These are phyloP conservation scores for Sebastes diploproa DNA, from an alignment of 2,797 vertebrate species.

Conservation along the genomic window DNA sequence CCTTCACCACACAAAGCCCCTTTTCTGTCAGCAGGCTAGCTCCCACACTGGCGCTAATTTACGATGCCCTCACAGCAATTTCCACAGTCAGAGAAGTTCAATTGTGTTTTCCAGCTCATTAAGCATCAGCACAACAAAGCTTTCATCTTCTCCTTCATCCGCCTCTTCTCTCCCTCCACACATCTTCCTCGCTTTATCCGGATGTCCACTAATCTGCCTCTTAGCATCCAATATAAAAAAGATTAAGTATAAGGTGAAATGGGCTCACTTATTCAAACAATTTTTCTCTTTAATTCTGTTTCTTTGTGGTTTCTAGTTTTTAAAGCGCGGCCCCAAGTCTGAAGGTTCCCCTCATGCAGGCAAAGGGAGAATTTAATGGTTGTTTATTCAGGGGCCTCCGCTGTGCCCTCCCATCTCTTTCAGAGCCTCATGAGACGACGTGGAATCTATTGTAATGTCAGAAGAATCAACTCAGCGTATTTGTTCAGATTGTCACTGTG, in stretches of 20 bases:
- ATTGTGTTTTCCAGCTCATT: slow-evolving; percentile 92
- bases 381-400: slow-evolving; percentile 87
- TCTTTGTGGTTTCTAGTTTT: slow-evolving; percentile 45
- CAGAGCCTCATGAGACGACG: slow-evolving; percentile 80
- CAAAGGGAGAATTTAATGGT: slow-evolving; percentile 80
- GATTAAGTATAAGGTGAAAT: slow-evolving; percentile 56
- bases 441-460: slow-evolving; percentile 83
- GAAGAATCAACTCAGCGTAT: slow-evolving; percentile 83
- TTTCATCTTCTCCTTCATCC: slow-evolving; percentile 80
- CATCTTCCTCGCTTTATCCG: slow-evolving; percentile 58
- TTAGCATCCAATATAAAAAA: slow-evolving; percentile 43
- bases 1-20: slow-evolving; percentile 81
- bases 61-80: slow-evolving; percentile 87
- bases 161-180: slow-evolving; percentile 61
- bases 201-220: slow-evolving; percentile 44
- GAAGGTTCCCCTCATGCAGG: slow-evolving; percentile 48
- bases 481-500: slow-evolving; percentile 84
- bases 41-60: slow-evolving; percentile 87
- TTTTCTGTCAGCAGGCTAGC: slow-evolving; percentile 84
- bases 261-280: slow-evolving; percentile 38
- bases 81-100: slow-evolving; percentile 89
- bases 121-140: slow-evolving; percentile 85
- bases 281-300: slow-evolving; percentile 27
- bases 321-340: slow-evolving; percentile 35
- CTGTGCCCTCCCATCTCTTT: slow-evolving; percentile 82